Base-by-base conservation (phyloP, 2,888 invertebrate species). In the Lycaena phlaeas region DNA sequence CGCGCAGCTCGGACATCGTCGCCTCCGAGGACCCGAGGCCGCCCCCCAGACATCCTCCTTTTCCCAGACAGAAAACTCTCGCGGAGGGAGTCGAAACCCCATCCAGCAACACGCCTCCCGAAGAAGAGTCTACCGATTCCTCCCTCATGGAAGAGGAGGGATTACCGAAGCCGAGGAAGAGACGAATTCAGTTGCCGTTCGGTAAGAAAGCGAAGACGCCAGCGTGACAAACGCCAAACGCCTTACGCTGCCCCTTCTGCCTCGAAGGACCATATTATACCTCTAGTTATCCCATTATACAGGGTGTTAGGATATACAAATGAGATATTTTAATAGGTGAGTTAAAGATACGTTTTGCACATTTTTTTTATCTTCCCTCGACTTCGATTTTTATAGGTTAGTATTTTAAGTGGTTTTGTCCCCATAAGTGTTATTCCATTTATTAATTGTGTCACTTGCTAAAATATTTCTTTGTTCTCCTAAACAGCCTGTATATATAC, bases 61-160 rank as follows among this genome's bases (percentile, higher is more conserved):
- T 68, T 42, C 48, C 51, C 4, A 51, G 55, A 10, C 60, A 59
- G 38, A 51, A 42, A 28, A 36, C 51, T 1, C 34, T 53, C 1
- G 45, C 43, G 1, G 53, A 52, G 31, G 46, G 45, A 14, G 45
- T 40, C 59, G 43, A 60, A 4, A 72, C 75, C 0, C 75, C 71
- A 0, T 63, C 75, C 0, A 76, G 74, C 48, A 68, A 59, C 59
- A 70, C 76, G 0, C 77, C 85, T 0, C 69, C 84, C 1, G 91
- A 90, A 50, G 91, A 91, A 48, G 91, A 91, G 43, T 91, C 91
- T 1, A 91, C 91, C 0, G 91, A 91, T 60, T 91, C 91, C 0
- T 91, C 91, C 0, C 77, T 89, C 3, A 78, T 89, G 57, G 90
- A 90, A 42, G 90, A 90, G 57, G 90, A 88, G 41, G 64, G 68